Evolutionary conservation across 2,113 vertebrate species (phyloP).

Genomic region (Pampusana beccarii): DNA sequence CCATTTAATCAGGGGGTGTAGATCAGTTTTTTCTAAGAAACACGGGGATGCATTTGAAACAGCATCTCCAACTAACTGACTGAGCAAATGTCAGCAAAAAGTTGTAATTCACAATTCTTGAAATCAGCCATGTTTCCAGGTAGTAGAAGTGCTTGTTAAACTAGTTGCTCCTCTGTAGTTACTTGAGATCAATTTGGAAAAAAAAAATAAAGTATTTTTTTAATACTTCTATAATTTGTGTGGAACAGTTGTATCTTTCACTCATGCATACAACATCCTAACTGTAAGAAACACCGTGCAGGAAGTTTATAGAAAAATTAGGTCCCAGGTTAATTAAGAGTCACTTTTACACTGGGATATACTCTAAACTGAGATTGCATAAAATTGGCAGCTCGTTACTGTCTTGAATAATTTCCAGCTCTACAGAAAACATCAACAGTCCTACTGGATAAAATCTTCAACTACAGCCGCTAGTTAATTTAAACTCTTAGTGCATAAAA

Average conservation of each 20-base stretch:
- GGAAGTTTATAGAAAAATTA: constrained; percentile 16
- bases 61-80: background rate
- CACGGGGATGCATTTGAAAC: background rate
- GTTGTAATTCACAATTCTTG: constrained; percentile 29
- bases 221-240: constrained; percentile 35
- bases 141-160: constrained; percentile 33
- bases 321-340: constrained; percentile 12
- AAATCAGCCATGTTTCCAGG: constrained; percentile 4
- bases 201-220: constrained; percentile 74
- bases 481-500: constrained; percentile 74
- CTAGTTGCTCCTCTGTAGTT: constrained; percentile 25
- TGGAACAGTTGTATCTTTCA: constrained; percentile 11
- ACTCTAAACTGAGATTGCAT: background rate
- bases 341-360: constrained; percentile 21
- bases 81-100: background rate
- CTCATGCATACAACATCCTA: constrained; percentile 2
- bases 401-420: constrained; percentile 59
- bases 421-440: constrained; percentile 70
- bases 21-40: background rate
- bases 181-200: constrained; percentile 44
- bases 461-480: constrained; percentile 72
- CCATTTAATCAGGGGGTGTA: background rate
- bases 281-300: background rate
- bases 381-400: background rate
- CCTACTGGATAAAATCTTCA: constrained; percentile 67